A percentile compares a stretch with the other conserved stretches of the same genome.
These are phyloP conservation scores for Hoplodrina blanda DNA, from an alignment of 2,888 invertebrate species.

Conservation along the genomic window DNA sequence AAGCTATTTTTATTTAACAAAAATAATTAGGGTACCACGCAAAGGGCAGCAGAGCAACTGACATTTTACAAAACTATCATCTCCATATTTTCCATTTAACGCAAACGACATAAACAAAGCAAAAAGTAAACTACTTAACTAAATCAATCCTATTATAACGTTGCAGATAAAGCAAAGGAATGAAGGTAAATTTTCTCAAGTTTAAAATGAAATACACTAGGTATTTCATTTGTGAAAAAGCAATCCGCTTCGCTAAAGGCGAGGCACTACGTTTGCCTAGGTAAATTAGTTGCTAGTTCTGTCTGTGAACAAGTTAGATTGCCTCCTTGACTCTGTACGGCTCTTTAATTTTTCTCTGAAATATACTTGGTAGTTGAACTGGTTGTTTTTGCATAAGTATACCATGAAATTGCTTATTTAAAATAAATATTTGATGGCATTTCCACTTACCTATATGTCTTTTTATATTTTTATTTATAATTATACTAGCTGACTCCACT, in stretches of 20 bases:
- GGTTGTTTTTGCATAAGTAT: constrained; percentile 20
- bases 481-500: too few species aligned
- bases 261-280: constrained; percentile 74
- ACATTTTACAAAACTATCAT: background rate
- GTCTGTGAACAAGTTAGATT: constrained; percentile 83
- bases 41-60: too few species aligned
- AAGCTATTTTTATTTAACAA: too few species aligned
- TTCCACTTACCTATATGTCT: too few species aligned
- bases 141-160: constrained; percentile 59
- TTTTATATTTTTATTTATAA: too few species aligned
- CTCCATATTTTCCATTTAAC: background rate
- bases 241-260: constrained; percentile 70
- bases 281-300: constrained; percentile 82
- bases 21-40: too few species aligned
- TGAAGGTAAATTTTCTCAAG: constrained; percentile 68
- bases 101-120: constrained; percentile 25
- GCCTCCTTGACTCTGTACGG: constrained; percentile 73
- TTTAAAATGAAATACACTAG: constrained; percentile 76
- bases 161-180: constrained; percentile 56
- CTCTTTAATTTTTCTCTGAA: constrained; percentile 74
- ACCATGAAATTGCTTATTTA: constrained; percentile 18
- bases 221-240: constrained; percentile 75
- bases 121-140: constrained; percentile 33
- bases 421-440: background rate
- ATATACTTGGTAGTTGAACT: constrained; percentile 44